Evolutionary conservation across 92 coral and sea anemone genomes (phyloP).

Genomic region (Umimayanthus chanpuru): DNA sequence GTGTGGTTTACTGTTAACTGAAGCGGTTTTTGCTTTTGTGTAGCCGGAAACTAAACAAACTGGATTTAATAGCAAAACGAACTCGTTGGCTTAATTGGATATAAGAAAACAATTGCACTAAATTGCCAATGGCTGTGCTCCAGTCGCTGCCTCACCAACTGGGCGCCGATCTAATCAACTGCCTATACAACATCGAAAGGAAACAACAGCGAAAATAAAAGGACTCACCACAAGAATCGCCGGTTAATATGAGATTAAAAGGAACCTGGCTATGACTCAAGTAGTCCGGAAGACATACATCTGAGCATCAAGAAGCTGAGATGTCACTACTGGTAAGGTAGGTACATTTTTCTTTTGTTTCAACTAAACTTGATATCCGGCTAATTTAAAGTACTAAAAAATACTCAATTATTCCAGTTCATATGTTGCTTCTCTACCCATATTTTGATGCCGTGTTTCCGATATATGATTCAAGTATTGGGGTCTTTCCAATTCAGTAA

Average conservation of each 20-base stretch:
- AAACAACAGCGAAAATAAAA: neutral
- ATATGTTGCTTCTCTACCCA: neutral
- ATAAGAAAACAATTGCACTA: neutral
- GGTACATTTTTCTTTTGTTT: neutral
- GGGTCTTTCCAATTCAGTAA: neutral
- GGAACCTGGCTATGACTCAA: neutral
- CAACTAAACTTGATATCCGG: neutral
- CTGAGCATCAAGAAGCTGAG: neutral
- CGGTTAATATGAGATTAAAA: neutral
- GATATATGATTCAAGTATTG: neutral
- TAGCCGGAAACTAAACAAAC: neutral
- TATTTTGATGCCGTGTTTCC: neutral
- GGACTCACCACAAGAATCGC: neutral
- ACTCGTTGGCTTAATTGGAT: neutral
- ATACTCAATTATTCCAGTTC: neutral
- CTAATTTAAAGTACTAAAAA: too few relatives aligned
- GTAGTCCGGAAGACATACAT: neutral
- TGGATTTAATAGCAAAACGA: neutral
- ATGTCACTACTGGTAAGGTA: neutral
- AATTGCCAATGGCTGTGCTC: neutral
- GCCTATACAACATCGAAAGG: neutral
- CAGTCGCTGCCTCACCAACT: neutral
- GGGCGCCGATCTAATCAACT: conserved; percentile 4
- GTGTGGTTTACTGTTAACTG: neutral
- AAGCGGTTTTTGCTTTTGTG: neutral